Evolutionary conservation across 2,113 vertebrate species (phyloP).

Genomic region (Pristiophorus japonicus): DNA sequence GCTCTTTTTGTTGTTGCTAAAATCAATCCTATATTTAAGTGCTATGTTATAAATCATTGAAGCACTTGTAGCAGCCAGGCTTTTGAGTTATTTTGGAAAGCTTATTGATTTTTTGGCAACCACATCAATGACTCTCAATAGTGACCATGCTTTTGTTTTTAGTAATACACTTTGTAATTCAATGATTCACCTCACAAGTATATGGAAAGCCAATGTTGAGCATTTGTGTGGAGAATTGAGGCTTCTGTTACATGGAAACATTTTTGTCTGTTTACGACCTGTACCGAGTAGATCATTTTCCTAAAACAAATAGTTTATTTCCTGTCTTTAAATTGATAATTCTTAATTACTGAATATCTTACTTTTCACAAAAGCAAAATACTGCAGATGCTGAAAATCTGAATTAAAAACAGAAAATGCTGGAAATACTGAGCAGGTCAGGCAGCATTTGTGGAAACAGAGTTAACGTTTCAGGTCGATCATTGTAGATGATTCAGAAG

Average conservation of each 20-base stretch:
- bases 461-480: too few relatives aligned
- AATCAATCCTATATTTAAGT: not conserved
- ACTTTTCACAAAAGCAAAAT: not conserved
- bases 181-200: not conserved
- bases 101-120: conserved; percentile 32
- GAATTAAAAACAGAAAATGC: too few relatives aligned
- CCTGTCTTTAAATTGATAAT: not conserved
- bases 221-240: not conserved
- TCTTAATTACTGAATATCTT: conserved; percentile 17
- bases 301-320: not conserved
- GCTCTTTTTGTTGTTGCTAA: not conserved
- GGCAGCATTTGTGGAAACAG: too few relatives aligned
- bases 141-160: not conserved
- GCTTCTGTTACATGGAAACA: not conserved
- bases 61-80: not conserved
- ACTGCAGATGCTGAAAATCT: too few relatives aligned
- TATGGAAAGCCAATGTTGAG: not conserved
- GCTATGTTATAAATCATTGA: not conserved
- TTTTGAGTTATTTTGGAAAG: not conserved
- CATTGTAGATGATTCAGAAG: not conserved
- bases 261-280: not conserved
- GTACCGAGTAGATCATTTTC: not conserved
- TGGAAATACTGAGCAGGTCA: too few relatives aligned
- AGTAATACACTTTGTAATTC: not conserved
- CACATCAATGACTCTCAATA: not conserved